Conservation (phyloP, 1,140 invertebrate species). For the Stratiolaelaps scimitus region DNA sequence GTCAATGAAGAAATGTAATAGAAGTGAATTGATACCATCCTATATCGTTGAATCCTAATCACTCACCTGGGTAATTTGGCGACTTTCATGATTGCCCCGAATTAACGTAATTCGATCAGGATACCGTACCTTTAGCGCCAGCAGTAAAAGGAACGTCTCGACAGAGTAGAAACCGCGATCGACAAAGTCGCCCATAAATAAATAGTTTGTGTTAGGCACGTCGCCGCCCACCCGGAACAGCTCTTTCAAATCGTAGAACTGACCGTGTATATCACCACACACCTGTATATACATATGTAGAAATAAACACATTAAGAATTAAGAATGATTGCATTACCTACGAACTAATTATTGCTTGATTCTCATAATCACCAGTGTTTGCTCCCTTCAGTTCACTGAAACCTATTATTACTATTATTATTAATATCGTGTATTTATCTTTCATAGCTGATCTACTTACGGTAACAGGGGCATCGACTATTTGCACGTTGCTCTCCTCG, state of each 20-base stretch:
- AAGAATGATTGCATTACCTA: too few species aligned
- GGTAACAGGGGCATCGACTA: slow-evolving; percentile 95
- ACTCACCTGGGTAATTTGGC: slow-evolving; percentile 87
- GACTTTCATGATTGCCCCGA: slow-evolving; percentile 86
- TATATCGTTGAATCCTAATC: too few species aligned
- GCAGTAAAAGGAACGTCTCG: slow-evolving; percentile 90
- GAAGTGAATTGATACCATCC: too few species aligned
- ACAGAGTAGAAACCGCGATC: slow-evolving; percentile 98
- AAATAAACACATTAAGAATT: too few species aligned
- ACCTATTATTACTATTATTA: too few species aligned
- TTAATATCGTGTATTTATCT: too few species aligned
- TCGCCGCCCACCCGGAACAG: slow-evolving; percentile 96
- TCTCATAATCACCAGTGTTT: too few species aligned
- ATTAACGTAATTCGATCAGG: slow-evolving; percentile 97
- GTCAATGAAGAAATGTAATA: too few species aligned
- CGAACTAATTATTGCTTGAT: too few species aligned
- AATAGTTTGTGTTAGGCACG: slow-evolving; percentile 96
- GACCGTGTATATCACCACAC: slow-evolving; percentile 98
- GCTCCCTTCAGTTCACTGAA: too few species aligned
- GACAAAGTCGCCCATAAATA: slow-evolving; percentile 99
- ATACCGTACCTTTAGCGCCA: slow-evolving; percentile 96
- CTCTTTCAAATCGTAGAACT: slow-evolving; percentile 98
- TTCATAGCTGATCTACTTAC: too few species aligned
- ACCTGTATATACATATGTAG: slow-evolving; percentile 43
- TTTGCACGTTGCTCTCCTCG: slow-evolving; percentile 99